Evolutionary conservation across 2,888 invertebrate species (phyloP), one percentile per base, ranked within the genome.

Genomic region (Apeira syringaria): DNA sequence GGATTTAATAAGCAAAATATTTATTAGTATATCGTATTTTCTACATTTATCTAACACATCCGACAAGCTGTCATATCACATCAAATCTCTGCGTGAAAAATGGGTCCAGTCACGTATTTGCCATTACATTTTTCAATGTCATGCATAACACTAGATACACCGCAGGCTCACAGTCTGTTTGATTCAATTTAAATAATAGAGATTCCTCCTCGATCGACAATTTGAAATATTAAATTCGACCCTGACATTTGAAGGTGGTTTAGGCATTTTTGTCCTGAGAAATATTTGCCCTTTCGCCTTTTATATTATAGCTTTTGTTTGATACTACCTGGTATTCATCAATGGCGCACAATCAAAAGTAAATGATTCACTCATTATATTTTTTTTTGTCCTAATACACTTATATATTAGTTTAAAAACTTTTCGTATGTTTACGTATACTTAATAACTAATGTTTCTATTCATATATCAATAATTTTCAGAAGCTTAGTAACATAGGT

Each of bases 161-260:
- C 58, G 57, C 52, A 53, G 51, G 55, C 38, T 37, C 37, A 59
- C 50, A 48, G 55, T 54, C 53, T 47, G 54, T 61, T 63, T 56
- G 50, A 58, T 59, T 64, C 46, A 59, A 58, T 69, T 70, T 65
- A 59, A 66, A 59, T 62, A 61, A 58, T 51, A 30, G 55, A 39
- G 59, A 57, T 65, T 68, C 67, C 61, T 24, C 52, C 46, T 47
- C 33, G 50, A 48, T 61, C 38, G 58, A 66, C 68, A 65, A 67
- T 62, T 58, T 61, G 63, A 66, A 65, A 62, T 57, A 59, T 45
- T 43, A 43, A 20, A 39, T 49, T 30, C 59, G 65, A 48, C 81
- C 81, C 42, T 81, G 80, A 77, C 81, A 80, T 81, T 80, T 76
- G 12, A 25, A 37, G 48, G 52, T 42, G 49, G 47, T 62, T 67